These are phyloP conservation scores for Apogon hyalosoma DNA, from an alignment of 2,797 vertebrate species.

Conservation along the genomic window DNA sequence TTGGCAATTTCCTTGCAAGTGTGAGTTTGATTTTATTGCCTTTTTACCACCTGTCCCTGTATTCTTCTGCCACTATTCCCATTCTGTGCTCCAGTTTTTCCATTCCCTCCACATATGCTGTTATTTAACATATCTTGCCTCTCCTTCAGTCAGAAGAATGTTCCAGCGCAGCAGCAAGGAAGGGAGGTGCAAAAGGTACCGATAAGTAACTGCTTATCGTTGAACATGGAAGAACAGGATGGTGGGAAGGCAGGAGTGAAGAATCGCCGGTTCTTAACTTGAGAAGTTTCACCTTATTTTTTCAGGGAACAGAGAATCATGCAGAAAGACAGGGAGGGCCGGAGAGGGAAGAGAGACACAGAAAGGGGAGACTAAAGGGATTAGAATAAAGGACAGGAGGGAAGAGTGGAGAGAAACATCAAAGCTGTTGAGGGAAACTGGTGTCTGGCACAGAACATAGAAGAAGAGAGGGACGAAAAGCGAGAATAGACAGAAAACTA, in stretches of 20 bases:
- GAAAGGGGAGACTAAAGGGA: conserved; percentile 68
- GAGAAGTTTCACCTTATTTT: conserved; percentile 57
- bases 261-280: conserved; percentile 36
- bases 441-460: conserved; percentile 49
- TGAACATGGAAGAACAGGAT: conserved; percentile 18
- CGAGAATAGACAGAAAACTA: conserved; percentile 23
- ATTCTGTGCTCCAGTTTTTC: conserved; percentile 3
- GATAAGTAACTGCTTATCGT: conserved; percentile 57
- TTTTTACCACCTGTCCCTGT: neutral
- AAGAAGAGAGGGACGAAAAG: conserved; percentile 26
- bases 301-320: conserved; percentile 37
- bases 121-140: conserved; percentile 33
- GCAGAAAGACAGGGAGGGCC: conserved; percentile 40
- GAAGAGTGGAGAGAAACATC: conserved; percentile 68
- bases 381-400: conserved; percentile 70
- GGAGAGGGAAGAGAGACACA: conserved; percentile 50
- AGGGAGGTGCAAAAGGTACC: conserved; percentile 37
- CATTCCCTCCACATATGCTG: conserved; percentile 16
- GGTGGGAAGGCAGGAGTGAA: conserved; percentile 20
- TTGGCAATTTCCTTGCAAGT: conserved; percentile 21
- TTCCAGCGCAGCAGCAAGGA: conserved; percentile 13
- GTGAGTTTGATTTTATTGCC: conserved; percentile 20
- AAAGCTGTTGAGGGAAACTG: conserved; percentile 63
- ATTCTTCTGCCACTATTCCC: conserved; percentile 2
- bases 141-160: conserved; percentile 30